Evolutionary conservation across 2,888 invertebrate species (phyloP).

Genomic region (Pseudanteris insignis): DNA sequence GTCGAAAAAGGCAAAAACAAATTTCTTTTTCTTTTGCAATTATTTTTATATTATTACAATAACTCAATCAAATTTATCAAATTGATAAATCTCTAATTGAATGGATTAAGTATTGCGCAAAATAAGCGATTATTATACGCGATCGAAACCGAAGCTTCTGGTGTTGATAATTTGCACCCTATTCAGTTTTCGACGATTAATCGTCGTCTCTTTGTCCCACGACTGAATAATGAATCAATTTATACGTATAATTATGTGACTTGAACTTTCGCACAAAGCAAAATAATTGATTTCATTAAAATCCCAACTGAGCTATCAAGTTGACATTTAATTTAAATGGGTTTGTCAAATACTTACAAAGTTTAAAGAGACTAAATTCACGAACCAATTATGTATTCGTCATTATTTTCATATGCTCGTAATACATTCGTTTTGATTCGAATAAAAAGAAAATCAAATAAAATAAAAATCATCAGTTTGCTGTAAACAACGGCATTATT

Average conservation of each 20-base stretch:
- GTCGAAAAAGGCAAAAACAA: no score
- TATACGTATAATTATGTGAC: slow-evolving; percentile 12
- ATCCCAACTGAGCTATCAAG: not conserved
- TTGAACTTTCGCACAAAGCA: slow-evolving; percentile 9
- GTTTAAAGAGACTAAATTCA: not conserved
- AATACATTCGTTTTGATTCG: slow-evolving; percentile 2
- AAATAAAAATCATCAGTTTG: no score
- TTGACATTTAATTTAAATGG: slow-evolving; percentile 4
- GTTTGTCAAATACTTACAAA: no score
- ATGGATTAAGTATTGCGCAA: slow-evolving; percentile 7
- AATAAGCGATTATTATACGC: slow-evolving; percentile 13
- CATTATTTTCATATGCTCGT: no score
- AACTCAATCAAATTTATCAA: no score
- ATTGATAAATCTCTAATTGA: not conserved
- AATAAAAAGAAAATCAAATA: no score
- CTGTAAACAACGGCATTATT: no score
- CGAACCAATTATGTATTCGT: no score
- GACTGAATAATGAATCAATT: slow-evolving; percentile 8
- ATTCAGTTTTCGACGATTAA: slow-evolving; percentile 20
- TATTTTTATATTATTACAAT: no score
- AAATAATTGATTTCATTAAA: slow-evolving; percentile 20
- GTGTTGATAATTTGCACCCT: slow-evolving; percentile 16
- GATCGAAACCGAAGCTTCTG: slow-evolving; percentile 5
- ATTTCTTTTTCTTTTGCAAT: no score
- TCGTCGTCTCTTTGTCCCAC: not conserved